Evolutionary conservation across 2,888 invertebrate genomes (phyloP), one percentile per base, ranked within the genome.

Genomic region (Arge pagana): DNA sequence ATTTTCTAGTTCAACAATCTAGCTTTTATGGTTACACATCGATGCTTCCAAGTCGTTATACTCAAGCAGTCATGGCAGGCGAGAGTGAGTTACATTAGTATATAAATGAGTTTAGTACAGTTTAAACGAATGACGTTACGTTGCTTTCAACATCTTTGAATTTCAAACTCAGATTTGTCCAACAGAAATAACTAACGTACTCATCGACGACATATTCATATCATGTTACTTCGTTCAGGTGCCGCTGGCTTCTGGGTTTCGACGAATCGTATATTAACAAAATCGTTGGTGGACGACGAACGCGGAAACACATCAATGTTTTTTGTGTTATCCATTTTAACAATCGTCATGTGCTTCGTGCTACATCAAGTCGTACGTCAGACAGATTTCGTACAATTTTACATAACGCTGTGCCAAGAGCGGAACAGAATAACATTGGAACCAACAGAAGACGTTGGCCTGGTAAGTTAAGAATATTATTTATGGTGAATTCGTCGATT

Each of bases 1-100:
- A 56, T 61, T 58, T 72, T 70, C 35, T 68, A 82, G 89, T 95
- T 52, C 95, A 95, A 76, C 95, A 95, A 74, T 93, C 93, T 1
- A 94, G 94, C 69, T 95, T 94, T 77, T 95, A 95, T 72, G 95
- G 95, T 2, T 94, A 93, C 73, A 92, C 94, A 1, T 93, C 93
- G 54, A 94, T 94, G 86, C 79, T 95, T 56, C 95, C 95, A 16
- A 87, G 89, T 57, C 81, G 88, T 58, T 95, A 94, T 68, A 95
- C 94, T 0, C 94, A 95, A 76, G 94, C 95, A 24, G 93, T 95
- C 1, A 95, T 95, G 95, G 90, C 90, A 4, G 95, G 95, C 54
- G 95, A 95, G 83, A 95, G 94, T 89, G 80, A 83, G 83, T 79
- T 54, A 39, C 48, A 28, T n/a, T 30, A 15, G 36, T n/a, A n/a